These are phyloP conservation scores for Hydrophis major DNA, from an alignment of 2,797 vertebrate species.

Conservation along the genomic window DNA sequence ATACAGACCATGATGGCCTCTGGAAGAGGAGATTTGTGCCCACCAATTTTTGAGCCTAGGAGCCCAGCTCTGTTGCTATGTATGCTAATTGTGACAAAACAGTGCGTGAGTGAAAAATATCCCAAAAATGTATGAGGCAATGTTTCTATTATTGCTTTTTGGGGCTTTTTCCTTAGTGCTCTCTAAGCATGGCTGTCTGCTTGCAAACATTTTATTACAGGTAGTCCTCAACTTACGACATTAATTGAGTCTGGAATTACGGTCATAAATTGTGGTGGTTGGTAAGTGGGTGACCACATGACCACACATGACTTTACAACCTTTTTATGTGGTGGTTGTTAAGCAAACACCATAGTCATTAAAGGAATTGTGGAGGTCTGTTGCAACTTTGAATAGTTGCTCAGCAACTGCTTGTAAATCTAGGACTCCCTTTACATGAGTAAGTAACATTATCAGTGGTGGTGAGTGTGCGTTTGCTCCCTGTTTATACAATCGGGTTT, in stretches of 20 bases:
- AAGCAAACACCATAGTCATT: too few relatives aligned
- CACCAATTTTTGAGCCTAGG: not conserved
- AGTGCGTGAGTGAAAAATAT: not conserved
- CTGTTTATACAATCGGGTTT: not conserved
- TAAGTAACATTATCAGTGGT: not conserved
- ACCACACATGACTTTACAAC: not conserved
- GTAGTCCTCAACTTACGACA: not conserved
- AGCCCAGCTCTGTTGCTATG: not conserved
- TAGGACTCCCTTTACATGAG: not conserved
- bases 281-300: not conserved
- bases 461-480: not conserved
- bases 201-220: not conserved
- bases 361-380: too few relatives aligned
- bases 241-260: not conserved
- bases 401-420: not conserved
- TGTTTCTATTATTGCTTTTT: not conserved
- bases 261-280: not conserved
- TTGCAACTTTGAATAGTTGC: too few relatives aligned
- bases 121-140: not conserved
- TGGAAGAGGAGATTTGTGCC: not conserved
- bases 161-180: not conserved
- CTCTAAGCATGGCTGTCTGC: not conserved
- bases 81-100: not conserved
- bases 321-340: not conserved
- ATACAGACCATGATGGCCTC: not conserved